phyloP scores from a whole-genome alignment of 2,113 vertebrate species.

The Cochlearius cochlearius region DNA sequence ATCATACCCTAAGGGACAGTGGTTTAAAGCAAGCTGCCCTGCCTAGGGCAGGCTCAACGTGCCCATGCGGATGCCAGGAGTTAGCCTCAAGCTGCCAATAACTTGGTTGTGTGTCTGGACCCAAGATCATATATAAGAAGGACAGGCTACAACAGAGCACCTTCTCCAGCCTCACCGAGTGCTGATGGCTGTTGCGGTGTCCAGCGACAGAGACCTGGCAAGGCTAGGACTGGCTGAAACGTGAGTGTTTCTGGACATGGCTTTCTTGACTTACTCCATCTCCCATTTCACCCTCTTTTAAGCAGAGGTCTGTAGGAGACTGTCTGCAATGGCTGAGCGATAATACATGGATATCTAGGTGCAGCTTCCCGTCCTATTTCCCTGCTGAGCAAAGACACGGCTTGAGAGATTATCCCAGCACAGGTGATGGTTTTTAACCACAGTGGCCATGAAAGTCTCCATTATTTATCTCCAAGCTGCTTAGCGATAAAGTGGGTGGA shows the following conservation, averaged over 20 bases:
- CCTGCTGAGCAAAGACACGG: neutral
- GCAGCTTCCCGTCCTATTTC: neutral
- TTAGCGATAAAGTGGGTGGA: conserved; percentile 37
- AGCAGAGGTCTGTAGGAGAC: neutral
- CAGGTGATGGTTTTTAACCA: neutral
- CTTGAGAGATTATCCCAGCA: neutral
- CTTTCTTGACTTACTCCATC: neutral
- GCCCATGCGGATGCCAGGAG: neutral
- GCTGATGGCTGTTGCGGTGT: neutral
- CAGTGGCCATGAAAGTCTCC: conserved; percentile 28
- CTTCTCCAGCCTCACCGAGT: neutral
- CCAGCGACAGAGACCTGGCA: neutral
- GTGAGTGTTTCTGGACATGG: neutral
- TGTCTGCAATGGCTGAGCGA: neutral
- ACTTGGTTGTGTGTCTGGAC: neutral
- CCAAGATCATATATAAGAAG: fast-evolving
- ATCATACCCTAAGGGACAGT: neutral
- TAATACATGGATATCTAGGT: neutral
- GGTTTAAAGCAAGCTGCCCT: neutral
- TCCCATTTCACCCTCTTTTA: neutral
- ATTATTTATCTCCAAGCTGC: conserved; percentile 50
- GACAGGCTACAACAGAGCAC: neutral
- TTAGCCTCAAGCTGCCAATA: neutral
- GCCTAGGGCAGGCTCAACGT: neutral
- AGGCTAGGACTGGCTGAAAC: neutral